Conservation (phyloP, 2,113 vertebrate genomes). For the Loxodonta africana region DNA sequence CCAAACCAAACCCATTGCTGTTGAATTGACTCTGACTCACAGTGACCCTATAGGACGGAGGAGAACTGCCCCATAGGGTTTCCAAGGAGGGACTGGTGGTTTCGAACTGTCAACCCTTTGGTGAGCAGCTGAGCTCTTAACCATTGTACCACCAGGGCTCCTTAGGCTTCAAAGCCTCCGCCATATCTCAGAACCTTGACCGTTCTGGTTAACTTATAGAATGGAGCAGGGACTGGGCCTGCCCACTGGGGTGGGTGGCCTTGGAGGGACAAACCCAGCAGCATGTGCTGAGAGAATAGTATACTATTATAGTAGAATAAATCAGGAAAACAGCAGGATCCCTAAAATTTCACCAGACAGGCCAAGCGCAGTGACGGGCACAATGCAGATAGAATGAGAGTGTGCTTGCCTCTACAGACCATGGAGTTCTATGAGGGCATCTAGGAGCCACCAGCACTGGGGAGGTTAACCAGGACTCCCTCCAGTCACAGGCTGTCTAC, state of each 20-base stretch:
- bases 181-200: not conserved
- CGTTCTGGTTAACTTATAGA: fast-evolving
- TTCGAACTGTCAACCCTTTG: not conserved
- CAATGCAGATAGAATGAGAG: fast-evolving
- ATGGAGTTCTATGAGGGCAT: fast-evolving
- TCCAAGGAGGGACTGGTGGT: not conserved
- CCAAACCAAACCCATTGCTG: not conserved
- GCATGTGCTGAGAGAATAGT: not conserved
- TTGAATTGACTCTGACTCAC: not conserved
- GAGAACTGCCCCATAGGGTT: not conserved
- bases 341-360: not conserved
- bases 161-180: too few relatives aligned
- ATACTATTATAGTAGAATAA: not conserved
- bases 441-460: not conserved
- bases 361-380: fast-evolving
- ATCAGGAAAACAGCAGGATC: fast-evolving
- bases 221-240: not conserved
- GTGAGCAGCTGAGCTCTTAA: not conserved
- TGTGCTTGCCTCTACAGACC: fast-evolving
- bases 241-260: not conserved
- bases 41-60: not conserved
- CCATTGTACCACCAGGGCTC: not conserved
- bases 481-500: too few relatives aligned
- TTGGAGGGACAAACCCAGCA: fast-evolving
- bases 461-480: too few relatives aligned